These are phyloP conservation scores for Dendroctonus ponderosae DNA, from an alignment of 1,140 invertebrate species.

Conservation along the genomic window DNA sequence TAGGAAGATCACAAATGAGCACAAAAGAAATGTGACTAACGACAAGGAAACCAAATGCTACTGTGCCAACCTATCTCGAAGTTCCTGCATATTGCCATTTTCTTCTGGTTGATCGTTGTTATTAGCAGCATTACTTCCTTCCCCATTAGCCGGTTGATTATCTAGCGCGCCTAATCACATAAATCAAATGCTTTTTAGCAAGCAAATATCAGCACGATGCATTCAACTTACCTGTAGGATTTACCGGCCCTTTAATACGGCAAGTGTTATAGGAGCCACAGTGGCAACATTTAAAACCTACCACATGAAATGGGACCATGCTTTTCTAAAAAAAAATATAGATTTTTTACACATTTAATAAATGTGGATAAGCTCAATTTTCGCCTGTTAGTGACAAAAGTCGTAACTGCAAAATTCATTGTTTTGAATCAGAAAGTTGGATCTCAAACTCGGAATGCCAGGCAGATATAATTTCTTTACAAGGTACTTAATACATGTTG, in stretches of 20 bases:
- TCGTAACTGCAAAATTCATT: no score
- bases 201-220: no score
- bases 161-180: background rate
- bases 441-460: no score
- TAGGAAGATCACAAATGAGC: constrained; percentile 29
- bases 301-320: constrained; percentile 77
- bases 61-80: constrained; percentile 1
- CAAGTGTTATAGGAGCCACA: constrained; percentile 88
- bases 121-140: constrained; percentile 19
- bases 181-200: no score
- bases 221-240: constrained; percentile 25
- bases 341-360: background rate
- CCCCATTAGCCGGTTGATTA: constrained; percentile 11
- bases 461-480: no score
- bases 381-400: no score
- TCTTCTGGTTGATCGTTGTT: constrained; percentile 18
- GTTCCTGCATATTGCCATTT: background rate
- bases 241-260: constrained; percentile 60
- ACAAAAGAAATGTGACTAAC: constrained; percentile 23
- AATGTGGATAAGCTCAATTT: no score
- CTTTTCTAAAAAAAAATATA: constrained; percentile 61
- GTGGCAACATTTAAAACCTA: constrained; percentile 77
- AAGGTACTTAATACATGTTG: no score
- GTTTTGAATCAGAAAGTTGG: no score
- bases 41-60: constrained; percentile 27